Conservation (phyloP, 2,797 vertebrate genomes). For the Cryptoblepharus egeriae region DNA sequence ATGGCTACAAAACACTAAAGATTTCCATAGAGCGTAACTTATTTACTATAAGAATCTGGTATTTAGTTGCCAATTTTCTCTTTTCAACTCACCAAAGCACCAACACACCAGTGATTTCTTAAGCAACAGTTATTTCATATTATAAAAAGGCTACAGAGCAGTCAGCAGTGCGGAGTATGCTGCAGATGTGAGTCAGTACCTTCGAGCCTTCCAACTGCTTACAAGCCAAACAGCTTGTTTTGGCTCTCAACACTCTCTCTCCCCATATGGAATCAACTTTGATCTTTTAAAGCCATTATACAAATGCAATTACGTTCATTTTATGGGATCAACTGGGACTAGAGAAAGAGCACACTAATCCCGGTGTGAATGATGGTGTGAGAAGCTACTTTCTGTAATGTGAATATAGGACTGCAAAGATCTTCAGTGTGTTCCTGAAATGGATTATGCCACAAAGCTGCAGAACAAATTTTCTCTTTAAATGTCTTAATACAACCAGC, state of each 20-base stretch:
- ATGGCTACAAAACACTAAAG: not conserved
- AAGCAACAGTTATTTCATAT: rapidly evolving
- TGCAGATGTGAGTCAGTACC: constrained; percentile 37
- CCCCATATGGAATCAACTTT: constrained; percentile 38
- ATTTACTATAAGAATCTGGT: not conserved
- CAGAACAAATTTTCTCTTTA: constrained; percentile 12
- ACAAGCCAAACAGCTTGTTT: constrained; percentile 42
- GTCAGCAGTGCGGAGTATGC: rapidly evolving
- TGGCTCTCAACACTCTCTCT: constrained; percentile 26
- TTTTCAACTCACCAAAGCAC: not conserved
- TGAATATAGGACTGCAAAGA: constrained; percentile 29
- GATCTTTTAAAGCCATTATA: constrained; percentile 36
- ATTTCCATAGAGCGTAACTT: not conserved
- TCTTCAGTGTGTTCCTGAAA: not conserved
- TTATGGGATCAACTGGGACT: constrained; percentile 45
- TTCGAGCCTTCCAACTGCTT: constrained; percentile 37
- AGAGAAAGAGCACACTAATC: constrained; percentile 1
- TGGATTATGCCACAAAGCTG: not conserved
- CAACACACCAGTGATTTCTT: not conserved
- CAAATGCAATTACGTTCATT: constrained; percentile 32
- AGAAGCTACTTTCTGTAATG: constrained; percentile 17
- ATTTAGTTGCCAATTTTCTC: not conserved
- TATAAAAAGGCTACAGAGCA: not conserved
- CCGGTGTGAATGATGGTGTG: constrained; percentile 28
- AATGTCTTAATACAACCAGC: not conserved